phyloP scores from a whole-genome alignment of 2,888 invertebrate species.

The Bellardia bayeri region DNA sequence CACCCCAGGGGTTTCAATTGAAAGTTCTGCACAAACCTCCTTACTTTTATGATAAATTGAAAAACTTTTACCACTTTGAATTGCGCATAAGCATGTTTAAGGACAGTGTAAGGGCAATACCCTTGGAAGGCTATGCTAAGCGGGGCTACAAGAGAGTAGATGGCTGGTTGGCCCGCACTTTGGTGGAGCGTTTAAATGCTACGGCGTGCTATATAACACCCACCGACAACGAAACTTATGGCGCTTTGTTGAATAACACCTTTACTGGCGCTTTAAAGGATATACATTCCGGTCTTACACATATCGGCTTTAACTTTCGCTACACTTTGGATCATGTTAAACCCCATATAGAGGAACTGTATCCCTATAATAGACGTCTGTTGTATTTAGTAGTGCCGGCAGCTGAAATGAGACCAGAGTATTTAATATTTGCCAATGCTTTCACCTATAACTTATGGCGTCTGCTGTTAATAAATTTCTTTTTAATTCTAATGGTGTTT shows the following conservation, averaged over 20 bases:
- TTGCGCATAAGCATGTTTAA: conserved; percentile 79
- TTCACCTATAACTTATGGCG: conserved; percentile 78
- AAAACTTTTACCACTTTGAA: conserved; percentile 76
- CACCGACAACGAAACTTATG: conserved; percentile 77
- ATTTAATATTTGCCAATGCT: conserved; percentile 78
- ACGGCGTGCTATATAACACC: conserved; percentile 78
- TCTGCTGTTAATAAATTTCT: conserved; percentile 75
- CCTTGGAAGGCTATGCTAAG: conserved; percentile 62
- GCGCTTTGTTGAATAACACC: conserved; percentile 76
- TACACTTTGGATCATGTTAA: conserved; percentile 76
- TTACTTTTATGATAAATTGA: conserved; percentile 78
- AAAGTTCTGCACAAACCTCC: conserved; percentile 13
- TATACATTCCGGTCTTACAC: conserved; percentile 75
- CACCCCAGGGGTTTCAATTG: conserved; percentile 74
- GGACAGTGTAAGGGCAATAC: conserved; percentile 77
- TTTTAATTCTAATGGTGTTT: conserved; percentile 71
- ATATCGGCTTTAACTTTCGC: conserved; percentile 80
- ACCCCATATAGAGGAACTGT: conserved; percentile 76
- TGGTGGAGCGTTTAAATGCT: conserved; percentile 78
- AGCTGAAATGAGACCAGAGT: conserved; percentile 78
- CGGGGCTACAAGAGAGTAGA: conserved; percentile 76
- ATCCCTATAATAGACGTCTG: conserved; percentile 77
- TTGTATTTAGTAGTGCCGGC: conserved; percentile 81
- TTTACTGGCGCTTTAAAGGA: conserved; percentile 78
- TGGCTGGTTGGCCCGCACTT: conserved; percentile 75